Evolutionary conservation across 30 jellyfish, hydroid and myxozoan species (phyloP).

Genomic region (Aurelia coerulea): DNA sequence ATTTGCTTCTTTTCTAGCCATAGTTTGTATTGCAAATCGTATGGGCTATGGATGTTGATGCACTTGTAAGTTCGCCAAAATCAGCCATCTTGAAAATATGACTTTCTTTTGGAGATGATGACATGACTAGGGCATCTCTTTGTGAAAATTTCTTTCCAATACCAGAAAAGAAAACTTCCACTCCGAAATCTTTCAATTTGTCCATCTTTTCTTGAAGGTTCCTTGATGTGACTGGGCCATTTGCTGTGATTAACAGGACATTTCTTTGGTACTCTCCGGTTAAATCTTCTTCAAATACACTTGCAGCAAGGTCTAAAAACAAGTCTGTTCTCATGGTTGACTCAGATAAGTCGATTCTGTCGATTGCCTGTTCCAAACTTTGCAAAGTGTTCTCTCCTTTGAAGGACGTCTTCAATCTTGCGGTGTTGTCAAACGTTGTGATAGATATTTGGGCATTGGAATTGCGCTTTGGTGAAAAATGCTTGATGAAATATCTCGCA

Average conservation of each 20-base stretch:
- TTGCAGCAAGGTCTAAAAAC: constrained; percentile 36
- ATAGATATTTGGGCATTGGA: constrained; percentile 10
- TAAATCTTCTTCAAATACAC: constrained; percentile 12
- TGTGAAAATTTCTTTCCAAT: neutral
- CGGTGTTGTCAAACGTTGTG: constrained; percentile 39
- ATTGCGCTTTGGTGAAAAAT: neutral
- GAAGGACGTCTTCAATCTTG: constrained; percentile 7
- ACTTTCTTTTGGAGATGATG: constrained; percentile 62
- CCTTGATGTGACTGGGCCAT: constrained; percentile 12
- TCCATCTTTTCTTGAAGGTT: neutral
- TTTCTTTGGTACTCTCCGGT: neutral
- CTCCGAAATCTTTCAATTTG: constrained; percentile 34
- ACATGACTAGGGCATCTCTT: constrained; percentile 21
- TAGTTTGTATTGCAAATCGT: constrained; percentile 9
- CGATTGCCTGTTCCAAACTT: neutral
- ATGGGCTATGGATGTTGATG: constrained; percentile 22
- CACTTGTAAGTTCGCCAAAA: neutral
- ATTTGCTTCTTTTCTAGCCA: too few species aligned
- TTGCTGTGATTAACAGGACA: constrained; percentile 32
- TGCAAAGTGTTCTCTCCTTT: constrained; percentile 5
- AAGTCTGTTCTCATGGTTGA: constrained; percentile 45
- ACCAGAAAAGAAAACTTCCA: constrained; percentile 37
- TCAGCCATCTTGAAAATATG: constrained; percentile 29
- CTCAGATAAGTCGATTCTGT: neutral
- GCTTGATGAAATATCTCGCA: constrained; percentile 2